Evolutionary conservation across 2,797 vertebrate species (phyloP).

Genomic region (Microchirus variegatus): DNA sequence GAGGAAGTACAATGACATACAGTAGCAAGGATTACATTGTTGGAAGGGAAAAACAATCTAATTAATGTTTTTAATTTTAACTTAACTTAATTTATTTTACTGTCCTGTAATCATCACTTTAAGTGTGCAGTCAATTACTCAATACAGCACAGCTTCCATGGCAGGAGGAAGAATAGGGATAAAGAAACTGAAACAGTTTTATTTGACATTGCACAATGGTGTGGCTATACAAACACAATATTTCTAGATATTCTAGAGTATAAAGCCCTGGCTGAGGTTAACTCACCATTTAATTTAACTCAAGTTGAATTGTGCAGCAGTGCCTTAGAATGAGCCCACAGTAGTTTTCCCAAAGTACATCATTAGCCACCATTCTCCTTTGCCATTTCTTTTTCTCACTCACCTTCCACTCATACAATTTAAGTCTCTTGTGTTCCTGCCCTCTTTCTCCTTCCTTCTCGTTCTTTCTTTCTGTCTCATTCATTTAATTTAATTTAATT

Average conservation of each 20-base stretch:
- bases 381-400: slow-evolving; percentile 62
- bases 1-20: slow-evolving; percentile 49
- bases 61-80: slow-evolving; percentile 81
- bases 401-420: slow-evolving; percentile 69
- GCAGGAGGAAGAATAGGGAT: slow-evolving; percentile 61
- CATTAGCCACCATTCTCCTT: slow-evolving; percentile 69
- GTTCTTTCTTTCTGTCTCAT: slow-evolving; percentile 66
- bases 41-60: slow-evolving; percentile 65
- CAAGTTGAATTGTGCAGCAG: slow-evolving; percentile 46
- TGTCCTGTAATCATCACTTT: slow-evolving; percentile 75
- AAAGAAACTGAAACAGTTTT: slow-evolving; percentile 63
- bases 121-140: slow-evolving; percentile 74
- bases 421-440: slow-evolving; percentile 68
- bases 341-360: slow-evolving; percentile 41
- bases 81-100: slow-evolving; percentile 80
- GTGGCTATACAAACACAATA: slow-evolving; percentile 42
- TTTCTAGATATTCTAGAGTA: slow-evolving; percentile 39
- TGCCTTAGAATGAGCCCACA: slow-evolving; percentile 55
- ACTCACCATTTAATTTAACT: no score
- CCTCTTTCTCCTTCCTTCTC: slow-evolving; percentile 48
- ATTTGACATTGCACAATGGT: slow-evolving; percentile 30
- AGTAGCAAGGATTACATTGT: slow-evolving; percentile 53
- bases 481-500: slow-evolving; percentile 85
- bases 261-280: slow-evolving; percentile 43
- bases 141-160: slow-evolving; percentile 79